Conservation (phyloP, 2,797 vertebrate genomes). For the Paedocypris micromegethes region DNA sequence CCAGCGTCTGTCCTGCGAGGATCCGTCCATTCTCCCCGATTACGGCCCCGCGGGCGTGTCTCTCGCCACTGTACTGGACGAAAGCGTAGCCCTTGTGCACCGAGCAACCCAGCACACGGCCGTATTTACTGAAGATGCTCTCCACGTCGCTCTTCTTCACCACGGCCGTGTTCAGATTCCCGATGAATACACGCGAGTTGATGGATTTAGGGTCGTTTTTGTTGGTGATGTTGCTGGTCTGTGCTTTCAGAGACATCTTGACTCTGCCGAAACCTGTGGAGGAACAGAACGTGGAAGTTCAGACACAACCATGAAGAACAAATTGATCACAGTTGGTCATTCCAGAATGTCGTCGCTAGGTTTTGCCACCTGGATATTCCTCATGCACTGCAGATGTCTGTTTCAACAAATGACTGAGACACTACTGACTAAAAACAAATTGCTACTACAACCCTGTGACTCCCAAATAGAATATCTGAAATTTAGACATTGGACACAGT, state of each 20-base stretch:
- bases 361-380: too few relatives aligned
- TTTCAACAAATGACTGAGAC: too few relatives aligned
- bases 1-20: conserved; percentile 70
- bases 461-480: too few relatives aligned
- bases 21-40: conserved; percentile 85
- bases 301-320: background rate
- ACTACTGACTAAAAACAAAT: too few relatives aligned
- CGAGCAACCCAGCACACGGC: conserved; percentile 86
- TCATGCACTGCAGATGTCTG: too few relatives aligned
- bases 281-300: background rate
- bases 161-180: conserved; percentile 89
- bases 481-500: too few relatives aligned
- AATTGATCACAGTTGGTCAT: too few relatives aligned
- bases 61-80: conserved; percentile 85
- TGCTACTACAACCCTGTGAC: too few relatives aligned
- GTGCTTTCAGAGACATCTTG: conserved; percentile 87
- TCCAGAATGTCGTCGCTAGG: too few relatives aligned
- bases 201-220: conserved; percentile 95
- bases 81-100: conserved; percentile 93
- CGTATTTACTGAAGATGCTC: conserved; percentile 88
- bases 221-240: conserved; percentile 93
- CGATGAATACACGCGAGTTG: conserved; percentile 92
- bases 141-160: conserved; percentile 92
- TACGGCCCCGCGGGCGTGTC: conserved; percentile 84
- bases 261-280: conserved; percentile 39